A percentile compares a stretch with the other conserved stretches of the same genome.
Evolutionary conservation across 2,888 invertebrate species (phyloP).

Genomic region (Dermolepida albohirtum): DNA sequence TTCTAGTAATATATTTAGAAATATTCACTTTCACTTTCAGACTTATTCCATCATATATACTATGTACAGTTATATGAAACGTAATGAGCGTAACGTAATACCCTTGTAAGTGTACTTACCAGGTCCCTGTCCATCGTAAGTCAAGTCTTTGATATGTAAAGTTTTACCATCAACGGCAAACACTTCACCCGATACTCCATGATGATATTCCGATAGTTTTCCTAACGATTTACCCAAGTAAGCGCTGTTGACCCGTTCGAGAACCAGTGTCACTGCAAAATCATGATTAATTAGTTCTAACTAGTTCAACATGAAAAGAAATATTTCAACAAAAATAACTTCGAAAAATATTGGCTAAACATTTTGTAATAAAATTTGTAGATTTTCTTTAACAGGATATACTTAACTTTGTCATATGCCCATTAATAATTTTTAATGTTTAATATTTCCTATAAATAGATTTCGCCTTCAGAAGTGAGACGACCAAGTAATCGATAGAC

Average conservation of each 20-base stretch:
- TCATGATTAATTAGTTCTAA: conserved; percentile 11
- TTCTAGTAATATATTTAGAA: no score
- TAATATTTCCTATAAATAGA: no score
- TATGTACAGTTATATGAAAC: not conserved
- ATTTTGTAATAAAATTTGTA: no score
- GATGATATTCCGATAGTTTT: conserved; percentile 81
- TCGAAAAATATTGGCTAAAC: not conserved
- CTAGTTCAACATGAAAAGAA: not conserved
- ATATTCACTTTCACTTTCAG: no score
- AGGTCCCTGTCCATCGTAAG: conserved; percentile 92
- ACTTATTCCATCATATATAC: not conserved
- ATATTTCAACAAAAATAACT: not conserved
- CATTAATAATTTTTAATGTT: no score
- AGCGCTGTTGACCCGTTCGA: conserved; percentile 55
- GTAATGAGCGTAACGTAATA: not conserved
- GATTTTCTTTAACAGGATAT: no score
- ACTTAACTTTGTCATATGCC: no score
- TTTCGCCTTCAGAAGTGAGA: no score
- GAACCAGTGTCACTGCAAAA: conserved; percentile 15
- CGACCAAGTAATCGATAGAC: no score
- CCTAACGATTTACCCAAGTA: conserved; percentile 86
- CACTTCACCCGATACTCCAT: conserved; percentile 86
- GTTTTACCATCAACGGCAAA: conserved; percentile 91
- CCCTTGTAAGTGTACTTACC: conserved; percentile 66
- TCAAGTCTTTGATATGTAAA: conserved; percentile 87